Evolutionary conservation across 1,140 invertebrate genomes (phyloP).

Genomic region (Hypothenemus hampei): DNA sequence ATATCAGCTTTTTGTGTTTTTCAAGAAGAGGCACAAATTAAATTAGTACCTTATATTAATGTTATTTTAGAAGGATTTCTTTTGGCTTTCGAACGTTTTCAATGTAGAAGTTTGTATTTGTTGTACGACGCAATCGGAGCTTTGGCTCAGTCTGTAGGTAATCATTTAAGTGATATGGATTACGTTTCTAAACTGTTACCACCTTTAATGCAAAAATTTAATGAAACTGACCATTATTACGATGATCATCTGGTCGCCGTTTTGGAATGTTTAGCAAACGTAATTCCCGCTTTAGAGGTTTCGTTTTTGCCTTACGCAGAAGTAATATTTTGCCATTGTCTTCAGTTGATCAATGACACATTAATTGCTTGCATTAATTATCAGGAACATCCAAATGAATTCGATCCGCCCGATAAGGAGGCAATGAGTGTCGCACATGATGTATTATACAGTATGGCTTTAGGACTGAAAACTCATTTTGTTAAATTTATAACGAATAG

Average conservation of each 20-base stretch:
- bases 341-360: conserved; percentile 93
- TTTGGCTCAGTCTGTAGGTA: conserved; percentile 93
- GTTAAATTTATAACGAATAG: conserved; percentile 86
- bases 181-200: conserved; percentile 97
- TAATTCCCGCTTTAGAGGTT: conserved; percentile 92
- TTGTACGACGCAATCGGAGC: conserved; percentile 99
- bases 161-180: conserved; percentile 92
- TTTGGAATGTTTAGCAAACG: conserved; percentile 93
- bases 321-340: conserved; percentile 91
- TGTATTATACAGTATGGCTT: conserved; percentile 87
- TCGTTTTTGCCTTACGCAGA: conserved; percentile 97
- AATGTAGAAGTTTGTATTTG: conserved; percentile 97
- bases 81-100: conserved; percentile 90
- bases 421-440: conserved; percentile 99
- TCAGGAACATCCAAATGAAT: conserved; percentile 77
- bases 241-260: conserved; percentile 97
- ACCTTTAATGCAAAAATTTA: conserved; percentile 98
- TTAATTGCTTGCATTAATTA: conserved; percentile 72
- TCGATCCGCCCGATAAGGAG: conserved; percentile 94
- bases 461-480: conserved; percentile 91
- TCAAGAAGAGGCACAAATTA: conserved; percentile 96
- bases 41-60: conserved; percentile 93
- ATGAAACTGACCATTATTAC: conserved; percentile 77
- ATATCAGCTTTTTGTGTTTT: conserved; percentile 98
- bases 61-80: conserved; percentile 95